phyloP scores from a whole-genome alignment of 2,113 vertebrate species.

The Chamaetylas fuelleborni region DNA sequence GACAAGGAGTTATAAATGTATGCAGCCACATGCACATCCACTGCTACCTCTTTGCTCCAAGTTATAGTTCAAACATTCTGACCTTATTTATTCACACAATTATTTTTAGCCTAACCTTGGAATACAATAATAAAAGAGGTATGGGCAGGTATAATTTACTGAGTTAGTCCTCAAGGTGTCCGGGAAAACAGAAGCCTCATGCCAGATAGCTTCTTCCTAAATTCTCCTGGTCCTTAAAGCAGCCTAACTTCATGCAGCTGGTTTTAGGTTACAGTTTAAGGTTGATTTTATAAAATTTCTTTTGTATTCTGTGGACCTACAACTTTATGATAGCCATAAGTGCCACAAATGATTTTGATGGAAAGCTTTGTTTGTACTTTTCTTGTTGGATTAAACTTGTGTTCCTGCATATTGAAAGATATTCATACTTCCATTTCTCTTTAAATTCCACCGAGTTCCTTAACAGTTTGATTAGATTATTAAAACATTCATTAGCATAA shows the following conservation, averaged over 20 bases:
- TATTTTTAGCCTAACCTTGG: not conserved
- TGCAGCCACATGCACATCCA: not conserved
- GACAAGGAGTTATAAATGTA: not conserved
- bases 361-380: not conserved
- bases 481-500: not conserved
- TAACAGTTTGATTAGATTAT: not conserved
- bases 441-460: not conserved
- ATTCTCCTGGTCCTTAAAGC: not conserved
- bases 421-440: not conserved
- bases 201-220: not conserved
- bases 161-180: not conserved
- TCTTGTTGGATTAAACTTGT: not conserved
- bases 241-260: not conserved
- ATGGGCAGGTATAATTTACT: not conserved
- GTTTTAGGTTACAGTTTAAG: constrained; percentile 27
- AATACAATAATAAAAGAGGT: not conserved
- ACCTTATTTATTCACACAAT: not conserved
- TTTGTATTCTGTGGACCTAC: constrained; percentile 34
- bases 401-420: not conserved
- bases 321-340: constrained; percentile 42
- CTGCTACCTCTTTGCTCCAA: not conserved
- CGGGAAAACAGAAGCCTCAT: not conserved
- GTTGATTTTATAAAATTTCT: constrained; percentile 28
- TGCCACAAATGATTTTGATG: not conserved
- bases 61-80: not conserved